Base-by-base conservation (phyloP, 2,888 invertebrate genomes). In the Trilocha varians region DNA sequence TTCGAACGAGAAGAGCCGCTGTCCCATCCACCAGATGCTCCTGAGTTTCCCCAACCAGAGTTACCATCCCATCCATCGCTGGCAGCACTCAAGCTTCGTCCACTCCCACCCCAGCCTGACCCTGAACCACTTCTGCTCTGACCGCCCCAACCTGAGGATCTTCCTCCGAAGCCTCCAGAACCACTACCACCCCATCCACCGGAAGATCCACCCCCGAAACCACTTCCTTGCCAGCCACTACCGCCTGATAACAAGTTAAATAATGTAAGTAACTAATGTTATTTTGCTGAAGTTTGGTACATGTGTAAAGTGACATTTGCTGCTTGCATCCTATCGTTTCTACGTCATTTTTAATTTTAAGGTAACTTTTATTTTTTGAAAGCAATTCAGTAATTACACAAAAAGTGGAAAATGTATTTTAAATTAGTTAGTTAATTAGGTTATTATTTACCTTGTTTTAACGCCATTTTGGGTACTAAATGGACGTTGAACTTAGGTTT, bases 221-320 rank as follows among this genome's bases (percentile, higher is more conserved):
- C 53, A 25, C 47, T 49, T 33, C 51, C 46, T 50, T 65, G 64
- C 66, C 66, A 69, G 16, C 62, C 59, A 36, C 51, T 49, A 32
- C 59, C 55, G 32, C 63, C 63, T 65, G n/a, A n/a, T n/a, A n/a
- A n/a, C n/a, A n/a, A n/a, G n/a, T n/a, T n/a, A n/a, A n/a, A n/a
- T n/a, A n/a, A n/a, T n/a, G n/a, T n/a, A n/a, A 11, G 25, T 9
- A 25, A 25, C 25, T 25, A 5, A 25, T 25, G 25, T 25, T 25
- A 25, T 9, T 25, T 18, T 4, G 8, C 8, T 25, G 4, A 25
- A 11, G 25, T 5, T 25, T 25, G 25, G n/a, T n/a, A n/a, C n/a
- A n/a, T n/a, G n/a, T n/a, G n/a, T n/a, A n/a, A n/a, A n/a, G n/a
- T n/a, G n/a, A n/a, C n/a, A n/a, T n/a, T n/a, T n/a, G n/a, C n/a